phyloP scores from a whole-genome alignment of 2,888 invertebrate genomes.

The Drosophila paucipuncta region DNA sequence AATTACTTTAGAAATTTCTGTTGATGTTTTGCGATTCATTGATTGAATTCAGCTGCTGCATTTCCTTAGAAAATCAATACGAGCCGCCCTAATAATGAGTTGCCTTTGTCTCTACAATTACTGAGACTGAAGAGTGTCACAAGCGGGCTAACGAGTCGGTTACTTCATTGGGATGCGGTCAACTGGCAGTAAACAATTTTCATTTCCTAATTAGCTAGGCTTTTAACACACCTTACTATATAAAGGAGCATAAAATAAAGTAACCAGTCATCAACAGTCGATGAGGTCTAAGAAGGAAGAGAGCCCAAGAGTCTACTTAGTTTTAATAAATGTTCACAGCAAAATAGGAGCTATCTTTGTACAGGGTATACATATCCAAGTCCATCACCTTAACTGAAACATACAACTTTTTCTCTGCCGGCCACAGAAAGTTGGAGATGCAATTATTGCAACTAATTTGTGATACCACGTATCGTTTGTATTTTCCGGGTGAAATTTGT shows the following conservation, averaged over 20 bases:
- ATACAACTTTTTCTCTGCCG: slow-evolving; percentile 11
- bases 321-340: too few relatives aligned
- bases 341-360: not conserved
- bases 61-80: not conserved
- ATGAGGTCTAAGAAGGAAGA: fast-evolving
- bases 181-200: not conserved
- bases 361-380: not conserved
- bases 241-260: not conserved
- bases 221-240: not conserved
- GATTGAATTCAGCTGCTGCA: not conserved
- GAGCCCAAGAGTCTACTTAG: too few relatives aligned
- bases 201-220: not conserved
- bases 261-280: not conserved
- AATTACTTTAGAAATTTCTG: not conserved
- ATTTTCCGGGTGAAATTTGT: slow-evolving; percentile 23
- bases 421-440: slow-evolving; percentile 39
- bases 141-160: slow-evolving; percentile 11
- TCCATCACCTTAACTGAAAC: not conserved
- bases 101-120: not conserved
- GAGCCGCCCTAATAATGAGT: not conserved
- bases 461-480: slow-evolving; percentile 5
- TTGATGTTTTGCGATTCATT: not conserved
- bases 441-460: slow-evolving; percentile 37
- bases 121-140: not conserved
- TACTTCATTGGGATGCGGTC: slow-evolving; percentile 16